Conservation (phyloP, 2,888 invertebrate genomes). For the Drosophila phalerata region DNA sequence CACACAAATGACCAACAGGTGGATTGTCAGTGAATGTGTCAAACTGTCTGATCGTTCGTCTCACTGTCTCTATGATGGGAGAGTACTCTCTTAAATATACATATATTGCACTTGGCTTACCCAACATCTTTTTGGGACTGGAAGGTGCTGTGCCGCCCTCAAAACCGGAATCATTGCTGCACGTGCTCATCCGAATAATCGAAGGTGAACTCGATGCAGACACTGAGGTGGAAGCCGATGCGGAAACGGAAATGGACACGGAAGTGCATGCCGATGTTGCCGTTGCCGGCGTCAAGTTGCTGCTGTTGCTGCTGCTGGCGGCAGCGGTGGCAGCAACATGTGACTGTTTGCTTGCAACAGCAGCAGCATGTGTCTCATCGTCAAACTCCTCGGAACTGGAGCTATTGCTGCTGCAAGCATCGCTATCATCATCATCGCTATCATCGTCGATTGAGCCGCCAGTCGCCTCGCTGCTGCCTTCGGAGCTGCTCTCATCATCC, state of each 20-base stretch:
- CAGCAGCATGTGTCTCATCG: constrained; percentile 73
- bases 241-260: constrained; percentile 26
- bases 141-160: constrained; percentile 89
- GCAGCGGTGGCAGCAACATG: no score
- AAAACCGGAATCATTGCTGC: constrained; percentile 94
- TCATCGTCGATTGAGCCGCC: constrained; percentile 81
- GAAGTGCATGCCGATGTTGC: constrained; percentile 19
- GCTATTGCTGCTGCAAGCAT: constrained; percentile 81
- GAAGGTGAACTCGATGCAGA: constrained; percentile 71
- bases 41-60: neutral
- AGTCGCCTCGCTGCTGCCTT: constrained; percentile 75
- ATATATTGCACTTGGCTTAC: constrained; percentile 76
- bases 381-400: constrained; percentile 75
- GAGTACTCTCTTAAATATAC: neutral
- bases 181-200: constrained; percentile 88
- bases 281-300: constrained; percentile 2
- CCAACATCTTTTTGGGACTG: constrained; percentile 88
- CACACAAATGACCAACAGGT: constrained; percentile 12
- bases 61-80: constrained; percentile 4
- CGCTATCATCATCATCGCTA: constrained; percentile 80
- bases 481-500: constrained; percentile 85
- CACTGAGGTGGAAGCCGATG: constrained; percentile 31
- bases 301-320: constrained; percentile 41
- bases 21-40: constrained; percentile 5
- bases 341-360: constrained; percentile 41